Percentiles rank a stretch among this genome's conserved stretches.
Evolutionary conservation across 2,888 invertebrate species (phyloP).

Genomic region (Ophion ventricosus): DNA sequence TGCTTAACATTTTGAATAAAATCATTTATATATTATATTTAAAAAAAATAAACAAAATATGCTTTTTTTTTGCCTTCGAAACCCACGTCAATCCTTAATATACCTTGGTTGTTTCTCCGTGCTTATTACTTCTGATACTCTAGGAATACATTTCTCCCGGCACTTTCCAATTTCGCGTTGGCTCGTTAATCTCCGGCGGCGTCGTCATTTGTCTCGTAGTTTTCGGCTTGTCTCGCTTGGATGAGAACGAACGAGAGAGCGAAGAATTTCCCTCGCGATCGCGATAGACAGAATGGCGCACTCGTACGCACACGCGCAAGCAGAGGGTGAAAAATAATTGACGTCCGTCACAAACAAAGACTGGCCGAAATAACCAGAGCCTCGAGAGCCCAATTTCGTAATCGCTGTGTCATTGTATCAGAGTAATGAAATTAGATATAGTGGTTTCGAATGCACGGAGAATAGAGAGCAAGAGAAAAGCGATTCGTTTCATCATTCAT

Average conservation of each 20-base stretch:
- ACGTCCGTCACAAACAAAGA: slow-evolving; percentile 70
- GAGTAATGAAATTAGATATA: slow-evolving; percentile 81
- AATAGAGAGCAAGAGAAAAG: slow-evolving; percentile 3
- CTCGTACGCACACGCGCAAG: slow-evolving; percentile 10
- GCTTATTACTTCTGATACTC: slow-evolving; percentile 47
- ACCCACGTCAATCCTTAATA: no score
- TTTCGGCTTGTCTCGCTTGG: slow-evolving; percentile 54
- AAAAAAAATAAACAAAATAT: no score
- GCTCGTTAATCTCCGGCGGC: slow-evolving; percentile 75
- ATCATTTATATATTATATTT: no score
- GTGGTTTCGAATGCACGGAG: slow-evolving; percentile 54
- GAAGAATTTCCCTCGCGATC: slow-evolving; percentile 19
- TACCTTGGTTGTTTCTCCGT: background rate
- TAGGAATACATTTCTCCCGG: slow-evolving; percentile 54
- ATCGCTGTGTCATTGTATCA: slow-evolving; percentile 82
- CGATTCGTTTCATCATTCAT: slow-evolving; percentile 33
- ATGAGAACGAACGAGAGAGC: slow-evolving; percentile 69
- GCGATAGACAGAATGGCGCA: slow-evolving; percentile 38
- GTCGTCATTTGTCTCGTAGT: slow-evolving; percentile 76
- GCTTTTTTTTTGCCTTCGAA: no score
- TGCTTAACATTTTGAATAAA: no score
- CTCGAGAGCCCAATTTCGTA: slow-evolving; percentile 76
- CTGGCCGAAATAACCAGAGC: slow-evolving; percentile 60
- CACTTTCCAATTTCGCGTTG: slow-evolving; percentile 70
- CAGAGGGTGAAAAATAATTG: slow-evolving; percentile 60